phyloP scores from a whole-genome alignment of 2,113 vertebrate genomes.

The Hemibagrus wyckioides region DNA sequence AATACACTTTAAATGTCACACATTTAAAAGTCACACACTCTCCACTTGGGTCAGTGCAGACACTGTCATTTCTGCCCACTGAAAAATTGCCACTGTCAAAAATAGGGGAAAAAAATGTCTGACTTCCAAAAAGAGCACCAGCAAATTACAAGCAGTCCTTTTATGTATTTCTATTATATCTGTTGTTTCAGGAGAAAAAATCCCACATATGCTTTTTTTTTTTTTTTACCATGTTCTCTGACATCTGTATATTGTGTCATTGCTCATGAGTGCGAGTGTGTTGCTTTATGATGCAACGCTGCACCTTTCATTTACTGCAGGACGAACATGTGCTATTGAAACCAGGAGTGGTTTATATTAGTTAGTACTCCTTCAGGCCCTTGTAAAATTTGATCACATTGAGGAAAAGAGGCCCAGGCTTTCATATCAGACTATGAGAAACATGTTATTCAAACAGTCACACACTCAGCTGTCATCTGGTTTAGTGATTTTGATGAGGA shows the following conservation, averaged over 20 bases:
- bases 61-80: neutral
- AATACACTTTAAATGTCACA: neutral
- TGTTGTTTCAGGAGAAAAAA: neutral
- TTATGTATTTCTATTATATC: neutral
- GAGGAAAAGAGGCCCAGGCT: slow-evolving; percentile 11
- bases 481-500: neutral
- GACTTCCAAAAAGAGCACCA: neutral
- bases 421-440: slow-evolving; percentile 30
- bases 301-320: slow-evolving; percentile 48
- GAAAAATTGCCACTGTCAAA: neutral
- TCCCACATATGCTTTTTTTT: neutral
- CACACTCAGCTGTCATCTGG: slow-evolving; percentile 7
- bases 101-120: neutral
- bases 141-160: neutral
- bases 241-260: slow-evolving; percentile 9
- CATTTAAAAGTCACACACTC: neutral
- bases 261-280: slow-evolving; percentile 9
- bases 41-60: neutral
- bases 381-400: slow-evolving; percentile 51
- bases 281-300: slow-evolving; percentile 46
- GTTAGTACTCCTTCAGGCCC: slow-evolving; percentile 23
- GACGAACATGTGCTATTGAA: slow-evolving; percentile 39
- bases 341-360: slow-evolving; percentile 1
- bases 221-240: neutral
- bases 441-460: neutral